phyloP scores from a whole-genome alignment of 37 sponge, comb jelly and placozoan species.

The Petrosia ficiformis region DNA sequence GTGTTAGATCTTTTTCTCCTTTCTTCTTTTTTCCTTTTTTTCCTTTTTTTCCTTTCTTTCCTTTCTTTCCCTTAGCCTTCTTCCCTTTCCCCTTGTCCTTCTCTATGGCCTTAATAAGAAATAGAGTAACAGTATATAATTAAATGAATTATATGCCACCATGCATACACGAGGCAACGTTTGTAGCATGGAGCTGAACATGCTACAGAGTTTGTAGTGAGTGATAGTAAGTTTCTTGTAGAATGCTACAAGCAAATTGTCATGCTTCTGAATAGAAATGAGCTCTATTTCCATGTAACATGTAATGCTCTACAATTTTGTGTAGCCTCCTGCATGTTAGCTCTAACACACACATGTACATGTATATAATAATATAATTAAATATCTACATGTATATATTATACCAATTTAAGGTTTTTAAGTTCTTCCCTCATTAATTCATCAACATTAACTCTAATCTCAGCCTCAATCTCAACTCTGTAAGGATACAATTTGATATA shows the following conservation, averaged over 20 bases:
- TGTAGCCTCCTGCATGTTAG: background rate
- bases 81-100: constrained; percentile 95
- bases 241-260: too few species aligned
- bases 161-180: too few species aligned
- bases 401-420: constrained; percentile 94
- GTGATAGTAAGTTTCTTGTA: too few species aligned
- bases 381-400: background rate
- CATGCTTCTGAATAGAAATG: too few species aligned
- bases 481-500: background rate
- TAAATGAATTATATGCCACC: too few species aligned
- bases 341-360: background rate
- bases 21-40: constrained; percentile 93
- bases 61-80: constrained; percentile 84
- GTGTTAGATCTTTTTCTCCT: constrained; percentile 99
- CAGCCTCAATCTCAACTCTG: constrained; percentile 90
- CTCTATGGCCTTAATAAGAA: constrained; percentile 84
- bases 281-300: too few species aligned
- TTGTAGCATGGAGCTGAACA: too few species aligned
- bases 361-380: too few species aligned
- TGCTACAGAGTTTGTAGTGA: too few species aligned
- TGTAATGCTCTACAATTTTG: too few species aligned
- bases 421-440: constrained; percentile 98
- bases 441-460: constrained; percentile 93
- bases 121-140: background rate
- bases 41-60: constrained; percentile 60